A percentile compares a stretch with the other conserved stretches of the same genome.
Evolutionary conservation across 2,797 vertebrate genomes (phyloP).

Genomic region (Yasuhikotakia modesta): DNA sequence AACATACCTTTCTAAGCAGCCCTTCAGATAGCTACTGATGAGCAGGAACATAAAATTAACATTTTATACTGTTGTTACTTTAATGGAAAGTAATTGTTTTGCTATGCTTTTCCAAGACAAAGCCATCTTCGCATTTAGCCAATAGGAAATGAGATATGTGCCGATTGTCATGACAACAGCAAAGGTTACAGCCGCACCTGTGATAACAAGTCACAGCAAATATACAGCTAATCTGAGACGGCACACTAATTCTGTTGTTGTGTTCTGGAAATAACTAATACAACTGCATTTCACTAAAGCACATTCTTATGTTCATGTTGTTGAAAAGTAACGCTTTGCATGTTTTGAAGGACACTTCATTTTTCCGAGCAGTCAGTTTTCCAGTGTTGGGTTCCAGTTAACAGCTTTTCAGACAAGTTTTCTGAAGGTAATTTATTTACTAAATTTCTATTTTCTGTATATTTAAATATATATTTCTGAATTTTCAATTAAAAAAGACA

Average conservation of each 20-base stretch:
- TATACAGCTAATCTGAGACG: not conserved
- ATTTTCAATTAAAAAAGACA: too few relatives aligned
- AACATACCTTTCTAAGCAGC: slow-evolving; percentile 39
- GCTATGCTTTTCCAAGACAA: not conserved
- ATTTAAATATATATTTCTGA: too few relatives aligned
- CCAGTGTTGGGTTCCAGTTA: too few relatives aligned
- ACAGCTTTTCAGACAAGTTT: too few relatives aligned
- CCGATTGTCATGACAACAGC: not conserved
- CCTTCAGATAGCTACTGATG: slow-evolving; percentile 19
- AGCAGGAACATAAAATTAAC: not conserved
- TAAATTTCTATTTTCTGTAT: too few relatives aligned
- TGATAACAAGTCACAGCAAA: not conserved
- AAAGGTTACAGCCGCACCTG: not conserved
- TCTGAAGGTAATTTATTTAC: too few relatives aligned
- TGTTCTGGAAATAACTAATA: too few relatives aligned
- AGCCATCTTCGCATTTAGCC: not conserved
- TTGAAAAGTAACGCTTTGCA: too few relatives aligned
- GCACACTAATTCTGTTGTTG: not conserved
- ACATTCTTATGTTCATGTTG: too few relatives aligned
- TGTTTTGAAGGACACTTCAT: too few relatives aligned
- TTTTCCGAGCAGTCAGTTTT: too few relatives aligned
- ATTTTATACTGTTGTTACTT: not conserved
- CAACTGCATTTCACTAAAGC: too few relatives aligned
- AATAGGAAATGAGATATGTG: not conserved
- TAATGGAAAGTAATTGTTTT: not conserved